phyloP scores from a whole-genome alignment of 2,888 invertebrate genomes.

The Tenodera sinensis region DNA sequence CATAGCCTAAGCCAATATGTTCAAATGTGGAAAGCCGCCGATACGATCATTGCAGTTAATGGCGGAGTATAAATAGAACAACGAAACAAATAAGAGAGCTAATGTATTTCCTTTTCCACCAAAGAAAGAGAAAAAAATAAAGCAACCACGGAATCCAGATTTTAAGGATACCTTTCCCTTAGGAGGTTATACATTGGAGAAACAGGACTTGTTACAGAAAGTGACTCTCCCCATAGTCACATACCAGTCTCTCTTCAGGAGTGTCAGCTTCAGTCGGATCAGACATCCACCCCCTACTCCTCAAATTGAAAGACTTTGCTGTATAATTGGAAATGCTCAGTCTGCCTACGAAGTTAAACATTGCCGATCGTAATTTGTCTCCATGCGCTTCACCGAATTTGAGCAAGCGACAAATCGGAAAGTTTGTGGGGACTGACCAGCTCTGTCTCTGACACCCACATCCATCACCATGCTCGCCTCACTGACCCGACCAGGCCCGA shows the following conservation, averaged over 20 bases:
- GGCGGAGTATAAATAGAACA: too few species aligned
- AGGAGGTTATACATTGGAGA: background rate
- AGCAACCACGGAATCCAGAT: background rate
- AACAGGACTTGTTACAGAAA: background rate
- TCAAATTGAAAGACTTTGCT: background rate
- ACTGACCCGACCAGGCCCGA: background rate
- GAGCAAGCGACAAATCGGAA: background rate
- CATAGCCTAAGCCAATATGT: too few species aligned
- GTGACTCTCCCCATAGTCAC: too few species aligned
- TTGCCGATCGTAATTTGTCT: background rate
- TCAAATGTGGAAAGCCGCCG: too few species aligned
- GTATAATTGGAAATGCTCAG: background rate
- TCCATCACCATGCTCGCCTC: conserved; percentile 1
- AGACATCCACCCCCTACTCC: background rate
- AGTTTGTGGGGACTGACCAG: background rate
- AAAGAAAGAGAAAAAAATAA: too few species aligned
- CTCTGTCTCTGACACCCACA: conserved; percentile 4
- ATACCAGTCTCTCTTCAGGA: background rate
- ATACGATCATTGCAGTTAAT: too few species aligned
- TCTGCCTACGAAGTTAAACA: background rate
- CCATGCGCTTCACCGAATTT: background rate
- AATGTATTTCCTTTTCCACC: background rate
- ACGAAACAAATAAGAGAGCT: background rate
- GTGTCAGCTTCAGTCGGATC: background rate
- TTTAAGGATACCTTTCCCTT: background rate